These are phyloP conservation scores for Nomada lathburiana DNA, from an alignment of 2,888 invertebrate species.

Conservation along the genomic window DNA sequence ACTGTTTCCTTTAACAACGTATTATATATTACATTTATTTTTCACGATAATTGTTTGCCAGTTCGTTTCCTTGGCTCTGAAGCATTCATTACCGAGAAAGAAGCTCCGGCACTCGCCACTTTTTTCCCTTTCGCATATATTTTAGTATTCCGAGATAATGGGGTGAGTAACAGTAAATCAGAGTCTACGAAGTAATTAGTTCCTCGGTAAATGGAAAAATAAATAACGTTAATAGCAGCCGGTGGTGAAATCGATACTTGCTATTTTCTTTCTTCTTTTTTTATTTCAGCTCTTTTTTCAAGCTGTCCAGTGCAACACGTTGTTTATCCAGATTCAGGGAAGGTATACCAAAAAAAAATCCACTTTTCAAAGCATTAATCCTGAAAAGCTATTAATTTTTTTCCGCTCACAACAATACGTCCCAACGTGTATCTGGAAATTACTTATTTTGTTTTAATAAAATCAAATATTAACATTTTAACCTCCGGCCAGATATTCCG, in stretches of 20 bases:
- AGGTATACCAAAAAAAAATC: conserved; percentile 35
- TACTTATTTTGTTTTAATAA: too few species aligned
- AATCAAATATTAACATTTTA: too few species aligned
- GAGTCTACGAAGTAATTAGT: conserved; percentile 62
- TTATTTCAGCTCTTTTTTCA: background rate
- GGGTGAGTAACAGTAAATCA: conserved; percentile 49
- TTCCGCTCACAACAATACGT: too few species aligned
- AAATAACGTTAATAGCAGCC: conserved; percentile 68
- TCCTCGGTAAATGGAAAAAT: conserved; percentile 59
- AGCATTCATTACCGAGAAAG: background rate
- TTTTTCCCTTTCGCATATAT: background rate
- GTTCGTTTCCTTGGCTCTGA: too few species aligned
- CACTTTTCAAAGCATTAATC: background rate
- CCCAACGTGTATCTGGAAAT: too few species aligned
- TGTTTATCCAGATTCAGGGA: conserved; percentile 18
- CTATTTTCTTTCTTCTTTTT: conserved; percentile 17
- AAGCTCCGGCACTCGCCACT: background rate
- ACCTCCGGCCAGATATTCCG: too few species aligned
- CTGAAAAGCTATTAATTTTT: too few species aligned
- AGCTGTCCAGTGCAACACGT: conserved; percentile 39
- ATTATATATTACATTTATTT: background rate
- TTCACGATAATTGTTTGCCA: background rate
- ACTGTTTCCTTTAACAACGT: background rate
- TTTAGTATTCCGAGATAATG: conserved; percentile 23
- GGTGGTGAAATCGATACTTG: conserved; percentile 63